These are phyloP conservation scores for Cryptomyrus ogoouensis DNA, from an alignment of 2,113 vertebrate genomes.

Conservation along the genomic window DNA sequence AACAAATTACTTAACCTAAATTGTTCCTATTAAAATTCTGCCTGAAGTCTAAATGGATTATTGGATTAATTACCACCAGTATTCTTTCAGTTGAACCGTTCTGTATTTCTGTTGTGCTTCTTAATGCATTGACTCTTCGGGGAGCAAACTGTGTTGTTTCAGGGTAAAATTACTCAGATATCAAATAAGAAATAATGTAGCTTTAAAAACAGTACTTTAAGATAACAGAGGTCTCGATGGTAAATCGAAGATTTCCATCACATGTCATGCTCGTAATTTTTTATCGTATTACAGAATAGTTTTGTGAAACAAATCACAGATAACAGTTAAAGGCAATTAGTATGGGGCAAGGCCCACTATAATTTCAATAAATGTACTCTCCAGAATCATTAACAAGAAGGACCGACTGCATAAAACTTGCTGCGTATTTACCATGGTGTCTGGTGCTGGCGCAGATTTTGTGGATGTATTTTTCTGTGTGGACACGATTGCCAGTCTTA, in stretches of 20 bases:
- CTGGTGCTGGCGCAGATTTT: not conserved
- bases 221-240: not conserved
- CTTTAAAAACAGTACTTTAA: not conserved
- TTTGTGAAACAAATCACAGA: constrained; percentile 9
- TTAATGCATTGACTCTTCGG: not conserved
- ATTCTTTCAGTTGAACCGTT: not conserved
- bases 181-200: not conserved
- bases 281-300: not conserved
- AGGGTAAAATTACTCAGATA: not conserved
- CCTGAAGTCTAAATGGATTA: constrained; percentile 7
- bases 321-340: not conserved
- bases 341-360: not conserved
- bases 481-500: not conserved
- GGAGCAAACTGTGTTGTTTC: not conserved
- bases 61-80: constrained; percentile 9
- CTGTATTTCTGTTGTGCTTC: not conserved
- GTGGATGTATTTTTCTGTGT: not conserved
- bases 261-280: not conserved
- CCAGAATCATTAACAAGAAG: not conserved
- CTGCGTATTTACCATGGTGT: not conserved
- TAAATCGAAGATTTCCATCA: not conserved
- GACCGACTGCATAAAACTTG: not conserved
- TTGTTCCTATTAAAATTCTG: not conserved
- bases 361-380: not conserved
- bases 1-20: constrained; percentile 10